Percentiles rank a stretch among this genome's conserved stretches.
phyloP scores from a whole-genome alignment of 2,113 vertebrate genomes.

The Megalops atlanticus region DNA sequence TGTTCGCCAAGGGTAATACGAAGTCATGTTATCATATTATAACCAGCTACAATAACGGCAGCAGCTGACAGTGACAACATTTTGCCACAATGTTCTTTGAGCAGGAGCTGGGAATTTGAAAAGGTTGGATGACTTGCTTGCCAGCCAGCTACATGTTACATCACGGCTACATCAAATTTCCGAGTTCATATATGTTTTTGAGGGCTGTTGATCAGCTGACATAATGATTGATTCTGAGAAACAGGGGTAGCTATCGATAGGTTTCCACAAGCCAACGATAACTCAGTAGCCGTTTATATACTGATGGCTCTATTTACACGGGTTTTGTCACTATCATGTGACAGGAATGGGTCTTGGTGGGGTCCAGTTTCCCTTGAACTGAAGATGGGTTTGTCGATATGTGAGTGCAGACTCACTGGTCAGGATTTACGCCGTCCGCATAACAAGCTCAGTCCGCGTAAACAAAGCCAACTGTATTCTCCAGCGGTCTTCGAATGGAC shows the following conservation, averaged over 20 bases:
- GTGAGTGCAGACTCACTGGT: not conserved
- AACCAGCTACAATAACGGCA: conserved; percentile 35
- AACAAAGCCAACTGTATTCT: not conserved
- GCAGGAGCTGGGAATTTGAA: conserved; percentile 52
- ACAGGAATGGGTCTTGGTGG: not conserved
- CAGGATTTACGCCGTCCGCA: conserved; percentile 1
- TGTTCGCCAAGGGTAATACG: conserved; percentile 69
- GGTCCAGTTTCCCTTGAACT: not conserved
- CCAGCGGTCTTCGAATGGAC: not conserved
- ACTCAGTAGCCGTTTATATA: not conserved
- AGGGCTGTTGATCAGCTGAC: not conserved
- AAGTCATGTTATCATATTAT: conserved; percentile 63
- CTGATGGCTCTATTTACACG: not conserved
- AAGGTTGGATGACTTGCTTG: not conserved
- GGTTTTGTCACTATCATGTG: not conserved
- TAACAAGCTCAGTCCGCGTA: not conserved
- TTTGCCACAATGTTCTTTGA: conserved; percentile 58
- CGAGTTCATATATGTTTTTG: not conserved
- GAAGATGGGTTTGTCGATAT: not conserved
- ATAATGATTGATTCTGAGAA: not conserved
- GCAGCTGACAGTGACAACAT: conserved; percentile 61
- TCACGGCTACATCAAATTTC: not conserved
- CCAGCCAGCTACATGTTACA: not conserved
- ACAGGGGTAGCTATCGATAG: not conserved
- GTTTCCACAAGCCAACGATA: no score